Conservation (phyloP, 2,113 vertebrate species). For the Hydropotes inermis region DNA sequence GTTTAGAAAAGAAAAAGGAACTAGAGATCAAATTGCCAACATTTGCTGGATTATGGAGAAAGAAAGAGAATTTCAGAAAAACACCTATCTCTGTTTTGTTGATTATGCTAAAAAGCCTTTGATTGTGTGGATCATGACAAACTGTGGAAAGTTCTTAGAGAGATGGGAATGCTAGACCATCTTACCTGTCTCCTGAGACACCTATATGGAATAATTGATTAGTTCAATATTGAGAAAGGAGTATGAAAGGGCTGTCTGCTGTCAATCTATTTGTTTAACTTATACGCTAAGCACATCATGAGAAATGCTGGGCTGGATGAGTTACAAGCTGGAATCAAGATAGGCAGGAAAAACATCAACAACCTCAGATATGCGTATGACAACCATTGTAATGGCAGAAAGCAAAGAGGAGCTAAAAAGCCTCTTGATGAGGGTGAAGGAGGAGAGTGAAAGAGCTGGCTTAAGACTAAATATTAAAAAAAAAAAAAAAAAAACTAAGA, state of each 20-base stretch:
- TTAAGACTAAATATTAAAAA: neutral
- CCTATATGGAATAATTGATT: neutral
- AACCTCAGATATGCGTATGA: accelerated
- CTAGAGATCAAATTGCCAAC: neutral
- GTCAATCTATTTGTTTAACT: neutral
- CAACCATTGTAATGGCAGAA: neutral
- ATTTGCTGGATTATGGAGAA: neutral
- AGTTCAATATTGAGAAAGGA: neutral
- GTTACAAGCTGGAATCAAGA: neutral
- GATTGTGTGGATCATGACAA: neutral
- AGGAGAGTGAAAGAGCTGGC: neutral
- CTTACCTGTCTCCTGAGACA: neutral
- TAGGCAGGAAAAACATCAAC: neutral
- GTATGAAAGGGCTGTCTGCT: neutral
- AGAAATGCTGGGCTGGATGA: neutral
- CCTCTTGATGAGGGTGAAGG: neutral
- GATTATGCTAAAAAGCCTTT: neutral
- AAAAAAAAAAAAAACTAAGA: neutral
- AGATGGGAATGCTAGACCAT: neutral
- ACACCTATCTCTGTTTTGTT: neutral
- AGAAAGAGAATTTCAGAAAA: neutral
- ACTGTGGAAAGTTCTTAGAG: neutral
- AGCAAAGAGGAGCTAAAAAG: neutral
- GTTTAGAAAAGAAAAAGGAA: neutral
- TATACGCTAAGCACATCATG: neutral